Base-by-base conservation (phyloP, 2,113 vertebrate genomes). In the Fregetta grallaria region DNA sequence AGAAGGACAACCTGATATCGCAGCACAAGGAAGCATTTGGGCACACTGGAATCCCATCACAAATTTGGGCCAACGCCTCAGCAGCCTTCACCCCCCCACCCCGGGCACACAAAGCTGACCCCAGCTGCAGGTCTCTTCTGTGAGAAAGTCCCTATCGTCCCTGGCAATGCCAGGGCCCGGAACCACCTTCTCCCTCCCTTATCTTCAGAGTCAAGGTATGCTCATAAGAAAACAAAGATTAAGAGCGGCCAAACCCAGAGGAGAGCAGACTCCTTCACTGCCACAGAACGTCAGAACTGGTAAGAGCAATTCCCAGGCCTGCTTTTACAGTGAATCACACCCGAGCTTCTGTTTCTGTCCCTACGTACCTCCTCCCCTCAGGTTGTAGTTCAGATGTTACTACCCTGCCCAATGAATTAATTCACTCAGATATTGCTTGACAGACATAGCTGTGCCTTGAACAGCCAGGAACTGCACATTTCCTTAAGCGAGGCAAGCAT, bases 31-130 rank as follows among this genome's bases (percentile, higher is more conserved):
- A 49, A 65, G 66, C 13, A 1, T 3, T 12, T n/a, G n/a, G 55
- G 47, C 47, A 73, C 18, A 1, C 15, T 8, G 42, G 7, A 84
- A 84, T 52, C 61, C 34, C 38, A 25, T 7, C n/a, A 26, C 19
- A 21, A 72, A 49, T 38, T 13, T 9, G 52, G 45, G 53, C 32
- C 3, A 5, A 47, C 22, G 18, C 14, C 58, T 40, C 75, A 29
- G 23, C 71, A 86, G 55, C 74, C 42, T 72, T 72, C 38, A 11
- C n/a, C 23, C 59, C 45, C 67, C 32, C 3, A 0, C 45, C 67
- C 32, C 3, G 0, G 1, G 17, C 58, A 45, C 0, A 0, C 50
- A 87, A 86, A 89, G 32, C 18, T 34, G 59, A 89, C 34, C 30
- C 12, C 45, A 83, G 34, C 6, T 22, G 4, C 6, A 34, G 32